Percentiles rank a stretch among this genome's conserved stretches.
Conservation (phyloP, 1,140 invertebrate genomes). For the Mizuhopecten yessoensis region DNA sequence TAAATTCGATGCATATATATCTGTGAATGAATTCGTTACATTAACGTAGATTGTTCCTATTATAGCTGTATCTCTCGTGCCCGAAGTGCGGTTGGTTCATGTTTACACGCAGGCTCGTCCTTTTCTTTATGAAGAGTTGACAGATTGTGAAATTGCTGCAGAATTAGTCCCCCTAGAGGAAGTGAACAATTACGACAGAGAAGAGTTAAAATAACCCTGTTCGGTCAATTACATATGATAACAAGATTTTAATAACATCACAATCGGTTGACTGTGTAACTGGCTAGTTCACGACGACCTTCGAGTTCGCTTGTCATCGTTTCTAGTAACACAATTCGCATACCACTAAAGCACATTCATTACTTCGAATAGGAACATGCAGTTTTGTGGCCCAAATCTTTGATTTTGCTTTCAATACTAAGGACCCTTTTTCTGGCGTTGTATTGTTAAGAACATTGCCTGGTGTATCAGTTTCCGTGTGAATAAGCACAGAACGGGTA, state of each 20-base stretch:
- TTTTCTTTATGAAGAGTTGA: background rate
- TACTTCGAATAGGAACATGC: background rate
- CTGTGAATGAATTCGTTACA: background rate
- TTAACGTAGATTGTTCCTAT: too few species aligned
- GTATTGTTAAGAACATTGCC: background rate
- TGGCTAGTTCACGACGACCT: background rate
- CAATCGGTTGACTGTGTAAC: background rate
- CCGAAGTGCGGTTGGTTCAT: background rate
- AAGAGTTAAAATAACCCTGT: background rate
- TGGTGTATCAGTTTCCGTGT: background rate
- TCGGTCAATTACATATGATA: constrained; percentile 2
- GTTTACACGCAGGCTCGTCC: background rate
- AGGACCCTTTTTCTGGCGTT: background rate
- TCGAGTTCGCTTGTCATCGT: background rate
- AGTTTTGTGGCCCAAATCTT: background rate
- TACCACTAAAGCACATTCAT: too few species aligned
- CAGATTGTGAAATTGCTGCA: background rate
- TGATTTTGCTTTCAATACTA: background rate
- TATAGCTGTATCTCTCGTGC: too few species aligned
- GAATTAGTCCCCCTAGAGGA: background rate
- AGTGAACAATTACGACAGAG: background rate
- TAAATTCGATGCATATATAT: background rate
- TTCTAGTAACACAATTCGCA: background rate
- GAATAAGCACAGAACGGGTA: background rate
- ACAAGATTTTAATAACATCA: background rate